Evolutionary conservation across 2,113 vertebrate species (phyloP), one percentile per base, ranked within the genome.

Genomic region (Geococcyx californianus): DNA sequence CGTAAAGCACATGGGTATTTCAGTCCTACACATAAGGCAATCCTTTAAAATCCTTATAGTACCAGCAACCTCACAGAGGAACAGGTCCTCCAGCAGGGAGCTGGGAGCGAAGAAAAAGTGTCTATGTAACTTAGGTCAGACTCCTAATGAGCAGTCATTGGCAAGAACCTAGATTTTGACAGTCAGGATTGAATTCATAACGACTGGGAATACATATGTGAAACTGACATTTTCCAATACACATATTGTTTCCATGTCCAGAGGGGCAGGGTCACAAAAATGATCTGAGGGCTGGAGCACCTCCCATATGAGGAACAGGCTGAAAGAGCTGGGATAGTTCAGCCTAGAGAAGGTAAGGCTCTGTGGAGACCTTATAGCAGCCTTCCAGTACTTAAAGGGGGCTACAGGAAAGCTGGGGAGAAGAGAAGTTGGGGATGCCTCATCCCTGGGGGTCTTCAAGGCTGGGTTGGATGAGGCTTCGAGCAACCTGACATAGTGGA

Each of bases 21-120:
- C 16, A 10, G 24, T 94, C 45, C 40, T 87, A 13, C 0, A 0
- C 26, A 23, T 9, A 42, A 15, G 16, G 13, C 33, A 64, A 26
- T 77, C 8, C 42, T 82, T 87, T 28, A 58, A 81, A 78, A 54
- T 88, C 28, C 16, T 67, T 82, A 5, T 0, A 0, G 24, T 67
- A 49, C 11, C 13, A 4, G 15, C 36, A 89, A n/a, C 21, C 12
- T 16, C 33, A n/a, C 4, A 6, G 55, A 66, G 26, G 14, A 92
- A 20, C 2, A 0, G 38, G 13, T 69, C 24, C 12, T 54, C 45
- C 2, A 3, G 12, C 7, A 11, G 11, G 24, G n/a, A 89, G 56
- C 17, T 33, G 6, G 8, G 8, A 69, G 6, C 31, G 16, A 16
- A 44, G 34, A 69, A 73, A 11, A 44, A 13, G 10, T 25, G 21